Conservation (phyloP, 2,113 vertebrate genomes). For the Thunnus thynnus region DNA sequence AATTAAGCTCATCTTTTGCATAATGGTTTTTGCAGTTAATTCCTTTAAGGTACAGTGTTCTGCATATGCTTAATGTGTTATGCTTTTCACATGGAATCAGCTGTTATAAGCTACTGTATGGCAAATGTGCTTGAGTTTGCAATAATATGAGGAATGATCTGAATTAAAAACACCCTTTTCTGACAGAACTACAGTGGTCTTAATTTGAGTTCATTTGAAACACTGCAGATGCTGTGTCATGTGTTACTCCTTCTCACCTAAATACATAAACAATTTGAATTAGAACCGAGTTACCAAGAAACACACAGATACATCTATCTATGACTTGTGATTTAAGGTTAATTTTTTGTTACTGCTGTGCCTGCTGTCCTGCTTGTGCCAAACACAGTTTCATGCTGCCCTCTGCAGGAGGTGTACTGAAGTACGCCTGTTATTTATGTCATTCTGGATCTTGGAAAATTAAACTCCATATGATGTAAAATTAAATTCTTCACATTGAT, state of each 20-base stretch:
- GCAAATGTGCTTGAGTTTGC: conserved; percentile 70
- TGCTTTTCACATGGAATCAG: conserved; percentile 77
- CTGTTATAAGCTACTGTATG: conserved; percentile 70
- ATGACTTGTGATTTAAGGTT: background rate
- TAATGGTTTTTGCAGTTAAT: conserved; percentile 66
- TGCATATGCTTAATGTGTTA: conserved; percentile 72
- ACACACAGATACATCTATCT: too few species aligned
- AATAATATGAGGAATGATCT: conserved; percentile 67
- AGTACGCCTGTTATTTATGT: background rate
- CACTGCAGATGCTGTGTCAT: background rate
- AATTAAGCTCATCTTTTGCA: conserved; percentile 57
- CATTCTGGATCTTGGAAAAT: background rate
- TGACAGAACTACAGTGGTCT: conserved; percentile 34
- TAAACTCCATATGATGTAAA: background rate
- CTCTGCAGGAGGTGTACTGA: conserved; percentile 56
- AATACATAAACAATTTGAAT: background rate
- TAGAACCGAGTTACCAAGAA: background rate
- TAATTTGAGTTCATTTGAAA: conserved; percentile 34
- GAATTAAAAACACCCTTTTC: conserved; percentile 70
- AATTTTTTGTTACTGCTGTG: fast-evolving
- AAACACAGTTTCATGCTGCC: conserved; percentile 38
- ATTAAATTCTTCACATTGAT: background rate
- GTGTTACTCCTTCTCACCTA: background rate
- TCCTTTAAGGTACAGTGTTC: conserved; percentile 83
- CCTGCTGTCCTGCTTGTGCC: background rate